These are phyloP conservation scores for Scotopteryx bipunctaria DNA, from an alignment of 2,888 invertebrate species.

Conservation along the genomic window DNA sequence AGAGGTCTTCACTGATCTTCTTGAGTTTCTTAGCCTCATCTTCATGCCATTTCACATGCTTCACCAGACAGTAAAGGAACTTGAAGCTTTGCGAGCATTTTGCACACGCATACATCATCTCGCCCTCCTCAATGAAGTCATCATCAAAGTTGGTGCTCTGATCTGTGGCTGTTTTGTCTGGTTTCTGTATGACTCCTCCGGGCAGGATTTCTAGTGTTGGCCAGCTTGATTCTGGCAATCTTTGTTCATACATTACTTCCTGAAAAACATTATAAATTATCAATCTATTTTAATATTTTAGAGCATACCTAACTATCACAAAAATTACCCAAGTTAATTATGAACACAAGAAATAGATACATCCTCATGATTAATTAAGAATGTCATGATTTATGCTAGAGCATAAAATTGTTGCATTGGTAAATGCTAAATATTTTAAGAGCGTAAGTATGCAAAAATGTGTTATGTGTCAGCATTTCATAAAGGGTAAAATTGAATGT, in stretches of 20 bases:
- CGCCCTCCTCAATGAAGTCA: conserved; percentile 32
- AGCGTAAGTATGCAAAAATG: no score
- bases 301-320: no score
- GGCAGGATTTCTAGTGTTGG: conserved; percentile 74
- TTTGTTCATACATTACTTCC: conserved; percentile 35
- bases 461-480: no score
- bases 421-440: no score
- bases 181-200: conserved; percentile 69
- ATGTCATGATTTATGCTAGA: no score
- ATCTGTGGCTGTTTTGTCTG: conserved; percentile 47
- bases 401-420: no score
- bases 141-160: conserved; percentile 22
- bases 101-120: conserved; percentile 72
- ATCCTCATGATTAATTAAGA: no score
- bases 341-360: no score
- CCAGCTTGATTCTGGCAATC: conserved; percentile 58
- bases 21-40: conserved; percentile 55
- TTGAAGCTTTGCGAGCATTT: conserved; percentile 70
- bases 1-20: conserved; percentile 18
- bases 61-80: conserved; percentile 61
- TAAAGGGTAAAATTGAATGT: no score
- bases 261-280: conserved; percentile 18
- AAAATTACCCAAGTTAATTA: no score
- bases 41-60: conserved; percentile 71
- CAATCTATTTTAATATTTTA: no score